Conservation (phyloP, 2,888 invertebrate genomes). For the Epiblema foenella region DNA sequence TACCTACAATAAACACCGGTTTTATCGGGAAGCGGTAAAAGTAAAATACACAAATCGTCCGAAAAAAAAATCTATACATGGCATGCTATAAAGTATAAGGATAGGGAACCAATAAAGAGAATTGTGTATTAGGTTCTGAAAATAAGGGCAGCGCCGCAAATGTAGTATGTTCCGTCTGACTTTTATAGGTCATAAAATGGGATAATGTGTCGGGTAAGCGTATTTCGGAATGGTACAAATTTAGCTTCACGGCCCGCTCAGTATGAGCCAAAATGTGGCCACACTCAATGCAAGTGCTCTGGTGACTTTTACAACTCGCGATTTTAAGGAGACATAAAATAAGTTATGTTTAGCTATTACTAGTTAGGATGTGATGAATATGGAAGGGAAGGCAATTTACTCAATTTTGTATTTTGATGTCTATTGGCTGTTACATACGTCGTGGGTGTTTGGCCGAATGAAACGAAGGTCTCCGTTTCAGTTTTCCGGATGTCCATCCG, state of each 20-base stretch:
- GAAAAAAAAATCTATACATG: slow-evolving; percentile 77
- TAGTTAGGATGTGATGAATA: slow-evolving; percentile 11
- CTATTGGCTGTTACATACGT: not conserved
- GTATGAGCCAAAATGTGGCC: slow-evolving; percentile 72
- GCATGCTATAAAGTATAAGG: slow-evolving; percentile 72
- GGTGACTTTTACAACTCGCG: slow-evolving; percentile 54
- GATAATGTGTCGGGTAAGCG: slow-evolving; percentile 82
- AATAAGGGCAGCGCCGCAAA: slow-evolving; percentile 81
- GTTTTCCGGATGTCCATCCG: too few relatives aligned
- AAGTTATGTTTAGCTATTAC: slow-evolving; percentile 3
- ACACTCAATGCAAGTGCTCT: slow-evolving; percentile 56
- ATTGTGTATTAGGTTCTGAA: slow-evolving; percentile 78
- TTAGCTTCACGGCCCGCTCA: slow-evolving; percentile 68
- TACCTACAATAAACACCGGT: slow-evolving; percentile 68
- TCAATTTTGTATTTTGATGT: not conserved
- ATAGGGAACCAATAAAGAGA: slow-evolving; percentile 75
- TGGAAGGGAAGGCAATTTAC: slow-evolving; percentile 8
- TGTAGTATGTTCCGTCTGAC: slow-evolving; percentile 79
- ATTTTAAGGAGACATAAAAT: slow-evolving; percentile 42
- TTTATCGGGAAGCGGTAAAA: slow-evolving; percentile 74
- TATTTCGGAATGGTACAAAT: slow-evolving; percentile 83
- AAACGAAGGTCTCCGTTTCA: too few relatives aligned
- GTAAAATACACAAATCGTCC: slow-evolving; percentile 75
- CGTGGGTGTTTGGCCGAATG: not conserved
- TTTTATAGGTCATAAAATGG: slow-evolving; percentile 84